Conservation (phyloP, 2,888 invertebrate species). For the Heliconius charithonia region DNA sequence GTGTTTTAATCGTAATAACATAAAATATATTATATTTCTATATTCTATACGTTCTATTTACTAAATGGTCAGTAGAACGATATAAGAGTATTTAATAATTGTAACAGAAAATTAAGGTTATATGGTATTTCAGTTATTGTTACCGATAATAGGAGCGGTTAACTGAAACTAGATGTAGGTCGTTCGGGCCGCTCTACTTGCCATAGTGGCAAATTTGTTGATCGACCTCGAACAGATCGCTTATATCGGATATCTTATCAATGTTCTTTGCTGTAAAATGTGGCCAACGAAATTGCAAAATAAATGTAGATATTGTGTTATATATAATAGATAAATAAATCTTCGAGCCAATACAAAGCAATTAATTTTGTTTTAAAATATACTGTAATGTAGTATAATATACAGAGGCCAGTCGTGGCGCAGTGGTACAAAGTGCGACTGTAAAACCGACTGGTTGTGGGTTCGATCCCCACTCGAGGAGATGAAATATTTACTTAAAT, state of each 20-base stretch:
- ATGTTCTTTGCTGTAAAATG: constrained; percentile 52
- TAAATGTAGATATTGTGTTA: constrained; percentile 25
- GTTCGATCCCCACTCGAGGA: too few relatives aligned
- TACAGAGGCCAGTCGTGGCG: too few relatives aligned
- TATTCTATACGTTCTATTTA: too few relatives aligned
- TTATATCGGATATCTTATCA: constrained; percentile 77
- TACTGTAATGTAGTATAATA: background rate
- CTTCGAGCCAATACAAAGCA: background rate
- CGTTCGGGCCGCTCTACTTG: constrained; percentile 80
- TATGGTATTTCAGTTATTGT: constrained; percentile 61
- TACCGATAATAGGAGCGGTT: constrained; percentile 77
- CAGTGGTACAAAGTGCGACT: too few relatives aligned
- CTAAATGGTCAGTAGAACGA: background rate
- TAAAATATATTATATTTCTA: background rate
- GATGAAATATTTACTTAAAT: too few relatives aligned
- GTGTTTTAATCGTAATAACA: background rate
- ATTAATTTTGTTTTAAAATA: background rate
- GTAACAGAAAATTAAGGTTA: constrained; percentile 31
- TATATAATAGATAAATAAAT: background rate
- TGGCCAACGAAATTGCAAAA: constrained; percentile 50
- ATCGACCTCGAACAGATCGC: constrained; percentile 75
- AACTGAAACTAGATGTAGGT: constrained; percentile 76
- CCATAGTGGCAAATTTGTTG: constrained; percentile 77
- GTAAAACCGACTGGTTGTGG: too few relatives aligned
- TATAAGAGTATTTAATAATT: constrained; percentile 14